These are phyloP conservation scores for Cantharis flavilabris DNA, from an alignment of 2,888 invertebrate species.

Conservation along the genomic window DNA sequence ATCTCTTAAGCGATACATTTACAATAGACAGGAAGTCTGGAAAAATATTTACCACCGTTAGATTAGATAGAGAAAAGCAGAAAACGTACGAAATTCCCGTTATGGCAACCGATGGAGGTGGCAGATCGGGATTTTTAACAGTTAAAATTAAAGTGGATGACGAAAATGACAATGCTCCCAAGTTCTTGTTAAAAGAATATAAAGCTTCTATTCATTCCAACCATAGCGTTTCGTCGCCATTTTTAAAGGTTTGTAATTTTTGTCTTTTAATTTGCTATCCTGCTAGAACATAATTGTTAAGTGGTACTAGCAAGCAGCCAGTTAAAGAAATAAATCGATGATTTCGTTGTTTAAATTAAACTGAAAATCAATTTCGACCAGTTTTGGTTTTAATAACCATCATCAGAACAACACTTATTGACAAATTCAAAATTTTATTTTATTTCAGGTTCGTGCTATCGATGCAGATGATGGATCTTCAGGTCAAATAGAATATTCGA, in stretches of 20 bases:
- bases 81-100: conserved; percentile 76
- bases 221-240: conserved; percentile 60
- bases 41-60: conserved; percentile 64
- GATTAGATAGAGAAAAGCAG: conserved; percentile 76
- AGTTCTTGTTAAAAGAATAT: conserved; percentile 76
- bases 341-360: no score
- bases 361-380: no score
- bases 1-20: conserved; percentile 72
- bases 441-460: conserved; percentile 58
- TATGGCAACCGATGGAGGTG: conserved; percentile 81
- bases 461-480: conserved; percentile 79
- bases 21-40: conserved; percentile 74
- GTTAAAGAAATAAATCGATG: no score
- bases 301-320: no score
- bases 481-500: conserved; percentile 74
- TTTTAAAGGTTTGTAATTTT: conserved; percentile 60
- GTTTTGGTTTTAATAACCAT: no score
- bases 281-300: no score
- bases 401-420: no score
- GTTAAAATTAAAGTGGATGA: conserved; percentile 82
- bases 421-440: neutral
- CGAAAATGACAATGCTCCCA: conserved; percentile 82
- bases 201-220: conserved; percentile 72
- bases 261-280: no score
- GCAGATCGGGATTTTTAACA: conserved; percentile 73